Base-by-base conservation (phyloP, 2,113 vertebrate species). In the Phyllostomus hastatus region DNA sequence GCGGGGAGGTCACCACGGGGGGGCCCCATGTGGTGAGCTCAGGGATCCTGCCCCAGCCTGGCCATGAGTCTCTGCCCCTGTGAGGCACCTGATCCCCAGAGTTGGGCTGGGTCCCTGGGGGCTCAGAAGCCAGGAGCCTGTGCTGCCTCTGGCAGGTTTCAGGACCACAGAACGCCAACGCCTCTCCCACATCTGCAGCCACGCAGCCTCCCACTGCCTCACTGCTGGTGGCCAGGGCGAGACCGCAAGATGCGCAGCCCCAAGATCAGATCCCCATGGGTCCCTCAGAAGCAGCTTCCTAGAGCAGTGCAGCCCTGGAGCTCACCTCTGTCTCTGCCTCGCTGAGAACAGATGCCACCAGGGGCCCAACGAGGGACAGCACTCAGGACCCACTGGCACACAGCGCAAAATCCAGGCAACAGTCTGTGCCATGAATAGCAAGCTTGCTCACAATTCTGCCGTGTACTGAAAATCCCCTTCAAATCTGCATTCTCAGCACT, bases 211-310 rank as follows among this genome's bases (percentile, higher is more conserved):
- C 72, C 26, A 10, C 43, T 75, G 43, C 26, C 28, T 43, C 35
- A 4, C 0, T 8, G 64, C 64, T 0, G 2, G 28, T 2, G 41
- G 64, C 64, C 14, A 8, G 12, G 35, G 5, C 7, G 0, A 41
- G 59, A 19, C 59, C 43, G 26, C 0, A 0, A 26, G 54, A n/a
- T 3, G 6, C 46, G 54, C 28, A 10, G 22, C 19, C 59, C 57
- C 78, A 24, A 22, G 22, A 6, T 33, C 8, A 57, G 50, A 12
- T 17, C n/a, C n/a, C 9, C 26, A 0, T 31, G 54, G 35, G 54
- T 28, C 35, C 26, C 57, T 61, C 9, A 28, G 15, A 26, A 41
- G 79, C 14, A 26, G 35, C 73, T 76, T 48, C 73, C 73, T 10
- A n/a, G 46, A 52, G 75, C 9, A 22, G 15, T 9, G 61, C 43